phyloP scores from a whole-genome alignment of 2,888 invertebrate genomes.

The Furcula furcula region DNA sequence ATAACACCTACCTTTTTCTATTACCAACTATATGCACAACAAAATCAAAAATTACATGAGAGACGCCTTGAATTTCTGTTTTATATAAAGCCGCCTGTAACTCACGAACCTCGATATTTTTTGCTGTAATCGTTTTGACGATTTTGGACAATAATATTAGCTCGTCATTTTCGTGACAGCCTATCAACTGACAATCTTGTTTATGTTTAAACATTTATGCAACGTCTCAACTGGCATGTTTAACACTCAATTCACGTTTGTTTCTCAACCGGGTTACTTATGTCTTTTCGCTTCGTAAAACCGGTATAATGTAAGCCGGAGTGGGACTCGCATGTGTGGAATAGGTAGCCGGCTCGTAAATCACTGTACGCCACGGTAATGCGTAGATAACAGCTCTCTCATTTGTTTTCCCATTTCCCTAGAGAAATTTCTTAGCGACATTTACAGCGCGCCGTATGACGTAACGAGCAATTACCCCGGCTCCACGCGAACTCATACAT shows the following conservation, averaged over 20 bases:
- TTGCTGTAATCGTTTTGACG: too few relatives aligned
- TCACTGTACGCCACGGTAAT: constrained; percentile 70
- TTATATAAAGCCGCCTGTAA: too few relatives aligned
- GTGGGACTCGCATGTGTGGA: constrained; percentile 39
- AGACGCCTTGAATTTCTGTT: too few relatives aligned
- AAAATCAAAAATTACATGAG: too few relatives aligned
- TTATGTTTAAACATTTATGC: constrained; percentile 54
- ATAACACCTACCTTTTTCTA: too few relatives aligned
- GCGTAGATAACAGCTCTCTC: constrained; percentile 78
- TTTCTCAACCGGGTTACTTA: constrained; percentile 61
- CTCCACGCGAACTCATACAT: constrained; percentile 36
- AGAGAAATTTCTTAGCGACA: constrained; percentile 75
- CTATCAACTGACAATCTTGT: constrained; percentile 47
- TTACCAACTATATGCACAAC: too few relatives aligned
- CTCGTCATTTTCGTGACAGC: too few relatives aligned
- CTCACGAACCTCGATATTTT: too few relatives aligned
- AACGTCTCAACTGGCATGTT: constrained; percentile 56
- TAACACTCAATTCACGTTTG: constrained; percentile 68
- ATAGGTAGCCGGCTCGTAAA: constrained; percentile 68
- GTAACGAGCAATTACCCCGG: constrained; percentile 62
- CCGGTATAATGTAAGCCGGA: constrained; percentile 48
- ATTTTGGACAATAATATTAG: too few relatives aligned
- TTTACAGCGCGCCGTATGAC: constrained; percentile 59
- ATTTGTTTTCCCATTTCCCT: constrained; percentile 78
- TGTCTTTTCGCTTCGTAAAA: constrained; percentile 58